Base-by-base conservation (phyloP, 2,888 invertebrate genomes). In the Ophion obscuratus region DNA sequence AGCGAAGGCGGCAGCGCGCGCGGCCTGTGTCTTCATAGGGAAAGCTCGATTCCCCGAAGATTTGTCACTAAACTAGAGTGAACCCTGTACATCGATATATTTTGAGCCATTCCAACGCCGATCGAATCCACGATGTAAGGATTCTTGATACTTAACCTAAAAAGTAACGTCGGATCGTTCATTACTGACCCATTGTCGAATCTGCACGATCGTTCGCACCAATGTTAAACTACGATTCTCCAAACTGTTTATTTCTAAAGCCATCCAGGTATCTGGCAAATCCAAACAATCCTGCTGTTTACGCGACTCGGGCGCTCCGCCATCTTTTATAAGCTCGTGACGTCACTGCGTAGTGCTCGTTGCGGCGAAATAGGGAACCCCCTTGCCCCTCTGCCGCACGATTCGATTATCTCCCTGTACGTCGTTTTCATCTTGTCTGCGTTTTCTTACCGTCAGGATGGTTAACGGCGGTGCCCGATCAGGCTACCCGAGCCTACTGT, bases 401-500 rank as follows among this genome's bases (percentile, higher is more conserved):
- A 1, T 66, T 2, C 10, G 4, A 24, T 17, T 17, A 5, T 17
- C 17, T 36, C 40, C 1, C 20, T 64, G 47, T 61, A 53, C 53
- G 53, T 53, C 53, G 53, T 53, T 17, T 5, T 57, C 0, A 10
- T 11, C 7, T 59, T n/a, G 53, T 53, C 31, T 70, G 17, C 27
- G 7, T 10, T 53, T 53, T 53, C 0, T 70, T 14, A 70, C 85
- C 90, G 89, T 47, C 82, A 95, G 96, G 95, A 86, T 96, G 96
- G 96, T 91, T 96, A 61, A 94, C 94, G 81, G 95, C 95, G 14
- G 95, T 95, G 20, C 95, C 95, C 31, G 94, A 94, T 87, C 94
- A 95, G 92, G 94, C 95, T 1, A 95, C 95, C 6, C 94, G 95
- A 91, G 96, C 96, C 11, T 96, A 94, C 88, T 96, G 96, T 89